Base-by-base conservation (phyloP, 2,797 vertebrate species). In the Peromyscus aztecus region DNA sequence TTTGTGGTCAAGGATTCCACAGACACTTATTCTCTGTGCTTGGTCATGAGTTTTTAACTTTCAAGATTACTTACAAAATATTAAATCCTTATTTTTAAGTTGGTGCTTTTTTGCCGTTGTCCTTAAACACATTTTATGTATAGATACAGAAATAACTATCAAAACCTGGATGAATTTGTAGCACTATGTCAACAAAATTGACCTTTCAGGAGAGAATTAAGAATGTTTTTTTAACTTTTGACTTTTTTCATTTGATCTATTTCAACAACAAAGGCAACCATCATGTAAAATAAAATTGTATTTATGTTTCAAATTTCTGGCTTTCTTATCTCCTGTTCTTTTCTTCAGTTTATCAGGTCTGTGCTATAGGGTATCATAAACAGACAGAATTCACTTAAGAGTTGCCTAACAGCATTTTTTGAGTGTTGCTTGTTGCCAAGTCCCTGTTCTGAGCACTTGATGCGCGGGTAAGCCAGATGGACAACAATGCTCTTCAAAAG, bases 11-110 rank as follows among this genome's bases (percentile, higher is more conserved):
- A 71, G 46, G 21, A 37, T 11, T 7, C 34, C 67, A 87, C 31
- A 86, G 17, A 16, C 2, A 21, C n/a, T 37, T 52, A 29, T 19
- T 71, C 34, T 55, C 49, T 55, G 8, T 40, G 6, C 37, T 75
- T 31, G 37, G n/a, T 29, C 2, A 14, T 31, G 16, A 31, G 24
- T 24, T 63, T 77, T 63, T 55, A 43, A 27, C 84, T 73, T 69
- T 24, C 37, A 81, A 80, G 91, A 84, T 8, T 16, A 94, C 19
- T 29, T 76, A 80, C 55, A 89, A 88, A 94, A 91, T 80, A 31
- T 37, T 86, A 76, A 92, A 34, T 40, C 40, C 12, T 27, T 49
- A 76, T 61, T 76, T 76, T 76, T 77, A 77, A 61, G 3, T 59
- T 11, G 29, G 12, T 55, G 55, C 31, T 88, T 75, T 95, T 95